Base-by-base conservation (phyloP, 1,140 invertebrate species). In the Bombus fervidus region DNA sequence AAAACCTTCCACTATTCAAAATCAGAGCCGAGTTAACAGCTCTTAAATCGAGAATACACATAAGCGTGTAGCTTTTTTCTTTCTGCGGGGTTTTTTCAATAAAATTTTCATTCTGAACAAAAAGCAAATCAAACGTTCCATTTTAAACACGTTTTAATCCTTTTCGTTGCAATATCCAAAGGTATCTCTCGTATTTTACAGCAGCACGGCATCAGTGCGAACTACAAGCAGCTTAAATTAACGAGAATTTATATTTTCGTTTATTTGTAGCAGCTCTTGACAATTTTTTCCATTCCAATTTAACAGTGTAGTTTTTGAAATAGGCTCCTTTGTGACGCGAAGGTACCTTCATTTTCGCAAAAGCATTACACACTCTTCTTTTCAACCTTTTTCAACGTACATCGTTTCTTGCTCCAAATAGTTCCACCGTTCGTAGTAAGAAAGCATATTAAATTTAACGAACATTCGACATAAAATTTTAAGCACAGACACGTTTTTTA, bases 211-310 rank as follows among this genome's bases (percentile, higher is more conserved):
- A 34, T 34, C 41, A 9, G 13, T 31, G 34, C 43, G 4, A 22
- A 25, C 41, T 53, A 75, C 73, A 57, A 75, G 43, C 43, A 8
- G 31, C 31, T 53, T 53, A 34, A 75, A 75, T 75, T 75, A 75
- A 75, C 53, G 73, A 75, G 41, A 57, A 75, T 75, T 34, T 57
- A 53, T 75, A 37, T 75, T 75, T 47, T 53, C 22, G 25, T 75
- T 75, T 53, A 18, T 53, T 75, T 28, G 18, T 13, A 15, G 73
- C 31, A 13, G 6, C 47, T 25, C 10, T 31, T 57, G 10, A 31
- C 31, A 28, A 37, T 68, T 37, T 53, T 57, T 75, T 37, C 5
- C 43, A 28, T 34, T 34, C 34, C 73, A 13, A n/a, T 34, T 25
- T 37, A 75, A 53, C 73, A 53, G 34, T 12, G 43, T 6, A 75